Conservation (phyloP, 2,113 vertebrate genomes). For the Sigmodon hispidus region DNA sequence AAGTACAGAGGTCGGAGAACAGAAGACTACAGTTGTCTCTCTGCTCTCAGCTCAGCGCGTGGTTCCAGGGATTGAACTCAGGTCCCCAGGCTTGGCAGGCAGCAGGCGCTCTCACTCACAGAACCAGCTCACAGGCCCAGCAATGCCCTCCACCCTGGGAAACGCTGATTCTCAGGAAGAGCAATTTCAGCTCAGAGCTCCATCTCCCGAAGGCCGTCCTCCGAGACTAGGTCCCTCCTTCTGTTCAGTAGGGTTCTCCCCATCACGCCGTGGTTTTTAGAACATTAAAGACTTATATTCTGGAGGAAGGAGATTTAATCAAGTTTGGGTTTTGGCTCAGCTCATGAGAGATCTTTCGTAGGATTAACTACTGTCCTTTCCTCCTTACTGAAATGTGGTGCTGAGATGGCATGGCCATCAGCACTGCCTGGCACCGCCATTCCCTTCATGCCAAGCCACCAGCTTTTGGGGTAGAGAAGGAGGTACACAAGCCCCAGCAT, state of each 20-base stretch:
- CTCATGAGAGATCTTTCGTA: background rate
- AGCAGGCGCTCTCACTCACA: background rate
- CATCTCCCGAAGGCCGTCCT: background rate
- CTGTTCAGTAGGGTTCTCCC: background rate
- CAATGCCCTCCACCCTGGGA: background rate
- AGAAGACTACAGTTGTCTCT: background rate
- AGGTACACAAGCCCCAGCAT: fast-evolving
- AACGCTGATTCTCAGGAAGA: background rate
- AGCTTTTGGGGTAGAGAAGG: background rate
- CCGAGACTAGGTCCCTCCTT: fast-evolving
- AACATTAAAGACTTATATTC: background rate
- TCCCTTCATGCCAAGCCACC: background rate
- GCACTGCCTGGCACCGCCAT: too few relatives aligned
- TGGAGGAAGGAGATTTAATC: background rate
- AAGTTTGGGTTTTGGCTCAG: background rate
- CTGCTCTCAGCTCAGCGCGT: too few relatives aligned
- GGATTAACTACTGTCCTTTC: background rate
- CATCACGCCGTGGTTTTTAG: background rate
- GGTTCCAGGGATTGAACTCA: background rate
- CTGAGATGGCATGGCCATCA: fast-evolving
- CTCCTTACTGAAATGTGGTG: background rate
- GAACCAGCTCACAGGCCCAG: background rate
- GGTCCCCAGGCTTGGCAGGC: too few relatives aligned
- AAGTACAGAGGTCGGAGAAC: too few relatives aligned
- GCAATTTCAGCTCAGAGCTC: background rate